Conservation (phyloP, 2,797 vertebrate species). For the Pelobates cultripes region DNA sequence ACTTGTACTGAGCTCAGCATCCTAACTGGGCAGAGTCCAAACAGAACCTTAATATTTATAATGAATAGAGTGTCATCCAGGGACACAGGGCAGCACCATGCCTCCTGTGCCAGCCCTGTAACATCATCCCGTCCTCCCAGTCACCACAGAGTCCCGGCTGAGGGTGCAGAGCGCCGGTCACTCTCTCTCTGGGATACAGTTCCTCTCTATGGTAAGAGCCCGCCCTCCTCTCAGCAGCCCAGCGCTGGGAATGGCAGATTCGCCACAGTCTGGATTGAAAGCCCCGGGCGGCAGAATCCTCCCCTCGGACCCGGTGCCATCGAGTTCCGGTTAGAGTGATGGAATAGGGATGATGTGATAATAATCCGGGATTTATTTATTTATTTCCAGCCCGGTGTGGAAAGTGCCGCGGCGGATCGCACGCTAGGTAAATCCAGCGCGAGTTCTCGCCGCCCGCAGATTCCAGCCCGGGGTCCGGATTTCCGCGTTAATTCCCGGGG, state of each 20-base stretch:
- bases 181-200: not conserved
- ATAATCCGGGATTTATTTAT: no score
- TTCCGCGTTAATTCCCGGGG: constrained; percentile 1
- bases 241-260: constrained; percentile 13
- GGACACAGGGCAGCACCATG: no score
- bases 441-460: not conserved
- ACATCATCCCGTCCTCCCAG: not conserved
- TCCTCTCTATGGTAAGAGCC: constrained; percentile 39
- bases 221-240: constrained; percentile 26
- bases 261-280: not conserved
- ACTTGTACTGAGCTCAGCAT: no score
- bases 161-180: not conserved
- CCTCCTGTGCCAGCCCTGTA: no score
- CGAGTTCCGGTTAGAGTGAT: no score
- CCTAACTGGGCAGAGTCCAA: no score
- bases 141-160: not conserved
- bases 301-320: no score
- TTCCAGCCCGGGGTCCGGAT: not conserved
- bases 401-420: constrained; percentile 16
- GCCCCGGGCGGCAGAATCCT: no score
- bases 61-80: no score
- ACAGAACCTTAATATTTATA: no score
- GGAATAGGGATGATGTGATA: no score
- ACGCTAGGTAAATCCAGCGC: not conserved
- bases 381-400: not conserved